Evolutionary conservation across 1,140 invertebrate species (phyloP).

Genomic region (Drosophila melanica): DNA sequence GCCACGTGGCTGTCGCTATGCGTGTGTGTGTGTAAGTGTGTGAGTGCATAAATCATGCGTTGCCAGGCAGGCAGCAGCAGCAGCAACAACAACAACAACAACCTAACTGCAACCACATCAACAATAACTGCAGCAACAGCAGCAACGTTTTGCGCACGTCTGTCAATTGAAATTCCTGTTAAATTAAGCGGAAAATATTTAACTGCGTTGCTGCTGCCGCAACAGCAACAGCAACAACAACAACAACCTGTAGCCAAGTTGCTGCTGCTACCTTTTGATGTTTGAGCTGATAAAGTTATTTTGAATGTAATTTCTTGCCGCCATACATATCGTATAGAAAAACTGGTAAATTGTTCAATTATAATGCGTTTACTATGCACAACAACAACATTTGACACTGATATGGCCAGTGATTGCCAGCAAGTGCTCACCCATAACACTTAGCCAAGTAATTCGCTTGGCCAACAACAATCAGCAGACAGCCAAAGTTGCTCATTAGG

Average conservation of each 20-base stretch:
- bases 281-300: conserved; percentile 74
- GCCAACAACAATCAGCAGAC: neutral
- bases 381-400: conserved; percentile 37
- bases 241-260: conserved; percentile 26
- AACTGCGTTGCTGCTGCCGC: conserved; percentile 60
- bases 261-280: conserved; percentile 47
- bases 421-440: conserved; percentile 27
- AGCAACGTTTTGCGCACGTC: conserved; percentile 58
- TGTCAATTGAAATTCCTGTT: conserved; percentile 83
- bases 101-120: conserved; percentile 11
- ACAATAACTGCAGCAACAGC: conserved; percentile 15
- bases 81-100: conserved; percentile 5
- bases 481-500: conserved; percentile 14
- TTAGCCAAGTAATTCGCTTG: conserved; percentile 20
- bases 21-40: conserved; percentile 30
- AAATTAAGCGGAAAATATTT: conserved; percentile 83
- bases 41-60: conserved; percentile 81
- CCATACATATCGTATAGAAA: conserved; percentile 15
- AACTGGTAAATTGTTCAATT: conserved; percentile 84
- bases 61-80: conserved; percentile 36
- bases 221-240: conserved; percentile 23
- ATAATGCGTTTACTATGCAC: conserved; percentile 70
- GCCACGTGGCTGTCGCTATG: conserved; percentile 32
- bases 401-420: conserved; percentile 23
- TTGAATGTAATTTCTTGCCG: conserved; percentile 47